phyloP scores from a whole-genome alignment of 1,140 invertebrate genomes.

The Heliothis subflexa region DNA sequence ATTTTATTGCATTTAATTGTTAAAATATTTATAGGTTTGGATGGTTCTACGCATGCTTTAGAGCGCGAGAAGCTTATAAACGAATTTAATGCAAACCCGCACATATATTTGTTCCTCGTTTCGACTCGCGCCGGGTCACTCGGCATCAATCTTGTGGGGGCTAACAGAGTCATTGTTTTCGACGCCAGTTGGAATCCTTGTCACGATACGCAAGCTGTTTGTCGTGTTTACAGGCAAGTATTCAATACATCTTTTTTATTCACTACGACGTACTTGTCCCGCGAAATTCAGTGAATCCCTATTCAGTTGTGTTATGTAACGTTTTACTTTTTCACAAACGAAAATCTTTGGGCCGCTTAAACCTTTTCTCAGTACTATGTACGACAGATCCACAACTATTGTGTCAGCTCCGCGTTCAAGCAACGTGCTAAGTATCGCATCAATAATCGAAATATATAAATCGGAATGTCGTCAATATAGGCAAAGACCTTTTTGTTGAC shows the following conservation, averaged over 20 bases:
- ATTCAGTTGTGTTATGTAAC: too few relatives aligned
- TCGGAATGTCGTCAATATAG: too few relatives aligned
- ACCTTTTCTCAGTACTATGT: too few relatives aligned
- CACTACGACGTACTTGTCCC: too few relatives aligned
- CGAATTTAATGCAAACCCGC: conserved; percentile 97
- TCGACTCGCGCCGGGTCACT: conserved; percentile 98
- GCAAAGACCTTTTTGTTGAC: too few relatives aligned
- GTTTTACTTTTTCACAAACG: too few relatives aligned
- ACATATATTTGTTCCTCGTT: conserved; percentile 97
- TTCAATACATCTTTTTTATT: background rate
- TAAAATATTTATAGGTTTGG: conserved; percentile 88
- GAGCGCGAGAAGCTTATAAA: conserved; percentile 99
- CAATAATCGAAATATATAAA: too few relatives aligned
- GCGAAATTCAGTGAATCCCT: too few relatives aligned
- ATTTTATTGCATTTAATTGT: conserved; percentile 8
- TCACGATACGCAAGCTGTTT: conserved; percentile 99
- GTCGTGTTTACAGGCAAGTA: conserved; percentile 94
- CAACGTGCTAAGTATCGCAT: too few relatives aligned
- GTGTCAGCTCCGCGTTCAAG: too few relatives aligned
- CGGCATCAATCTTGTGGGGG: conserved; percentile 98
- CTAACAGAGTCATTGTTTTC: conserved; percentile 98
- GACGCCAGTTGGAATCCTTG: conserved; percentile 99
- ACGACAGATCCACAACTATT: too few relatives aligned
- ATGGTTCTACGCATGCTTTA: conserved; percentile 97
- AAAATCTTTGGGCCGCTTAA: too few relatives aligned